These are phyloP conservation scores for Gryllus bimaculatus DNA, from an alignment of 1,140 invertebrate species.

Conservation along the genomic window DNA sequence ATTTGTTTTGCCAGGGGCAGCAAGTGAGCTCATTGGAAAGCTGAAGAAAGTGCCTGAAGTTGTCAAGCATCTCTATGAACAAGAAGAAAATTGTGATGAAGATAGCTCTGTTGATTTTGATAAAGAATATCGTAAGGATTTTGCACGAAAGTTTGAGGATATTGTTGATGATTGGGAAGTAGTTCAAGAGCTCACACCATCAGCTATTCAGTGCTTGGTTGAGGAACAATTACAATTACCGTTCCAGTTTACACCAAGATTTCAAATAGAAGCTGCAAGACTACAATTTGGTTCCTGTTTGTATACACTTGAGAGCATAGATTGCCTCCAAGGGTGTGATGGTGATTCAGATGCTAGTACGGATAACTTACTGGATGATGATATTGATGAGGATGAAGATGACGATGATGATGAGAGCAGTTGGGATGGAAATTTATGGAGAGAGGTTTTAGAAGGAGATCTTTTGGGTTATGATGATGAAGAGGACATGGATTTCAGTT, in stretches of 20 bases:
- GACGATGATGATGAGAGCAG: conserved; percentile 6
- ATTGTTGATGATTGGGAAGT: background rate
- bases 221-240: background rate
- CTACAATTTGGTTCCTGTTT: conserved; percentile 7
- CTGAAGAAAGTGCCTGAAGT: background rate
- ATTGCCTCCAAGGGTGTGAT: conserved; percentile 7
- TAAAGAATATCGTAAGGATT: background rate
- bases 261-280: conserved; percentile 9
- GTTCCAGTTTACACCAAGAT: background rate
- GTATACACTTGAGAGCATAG: background rate
- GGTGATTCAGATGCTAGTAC: conserved; percentile 1
- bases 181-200: background rate
- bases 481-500: background rate
- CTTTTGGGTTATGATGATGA: conserved; percentile 1
- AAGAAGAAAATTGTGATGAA: conserved; percentile 6
- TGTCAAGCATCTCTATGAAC: background rate
- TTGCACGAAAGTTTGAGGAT: background rate
- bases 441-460: background rate
- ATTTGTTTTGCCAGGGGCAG: background rate
- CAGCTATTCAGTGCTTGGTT: background rate
- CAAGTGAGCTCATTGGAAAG: background rate
- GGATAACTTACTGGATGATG: background rate
- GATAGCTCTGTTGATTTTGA: background rate
- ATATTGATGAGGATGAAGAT: conserved; percentile 3
- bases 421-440: background rate